These are phyloP conservation scores for Zophobas morio DNA, from an alignment of 1,140 invertebrate genomes.

Conservation along the genomic window DNA sequence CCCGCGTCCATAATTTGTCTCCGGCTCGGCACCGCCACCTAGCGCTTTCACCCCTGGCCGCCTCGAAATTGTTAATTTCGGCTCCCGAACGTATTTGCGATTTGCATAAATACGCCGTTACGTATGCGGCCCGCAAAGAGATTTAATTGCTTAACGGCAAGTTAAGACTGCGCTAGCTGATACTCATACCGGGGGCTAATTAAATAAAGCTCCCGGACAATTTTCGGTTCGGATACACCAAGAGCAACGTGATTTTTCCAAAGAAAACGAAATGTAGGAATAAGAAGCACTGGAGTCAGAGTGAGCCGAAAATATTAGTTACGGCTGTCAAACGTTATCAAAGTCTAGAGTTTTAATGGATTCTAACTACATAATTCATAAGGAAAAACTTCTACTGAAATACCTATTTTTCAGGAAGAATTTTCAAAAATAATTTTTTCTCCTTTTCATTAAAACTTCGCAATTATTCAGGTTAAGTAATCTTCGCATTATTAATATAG, in stretches of 20 bases:
- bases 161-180: constrained; percentile 60
- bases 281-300: constrained; percentile 12
- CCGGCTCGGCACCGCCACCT: constrained; percentile 27
- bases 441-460: no score
- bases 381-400: no score
- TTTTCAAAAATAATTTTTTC: no score
- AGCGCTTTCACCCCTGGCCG: constrained; percentile 48
- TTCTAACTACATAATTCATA: no score
- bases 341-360: no score
- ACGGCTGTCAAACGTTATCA: no score
- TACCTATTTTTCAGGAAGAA: no score
- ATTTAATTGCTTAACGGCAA: constrained; percentile 63
- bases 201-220: constrained; percentile 63
- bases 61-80: constrained; percentile 59
- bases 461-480: no score
- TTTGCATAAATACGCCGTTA: constrained; percentile 64
- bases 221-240: constrained; percentile 52
- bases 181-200: constrained; percentile 60
- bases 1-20: constrained; percentile 43
- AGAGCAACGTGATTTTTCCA: constrained; percentile 36
- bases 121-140: constrained; percentile 63
- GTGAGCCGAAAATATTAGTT: neutral
- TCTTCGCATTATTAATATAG: no score
- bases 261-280: constrained; percentile 13
- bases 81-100: constrained; percentile 58